phyloP scores from a whole-genome alignment of 2,888 invertebrate species.

The Venustoraphidia nigricollis region DNA sequence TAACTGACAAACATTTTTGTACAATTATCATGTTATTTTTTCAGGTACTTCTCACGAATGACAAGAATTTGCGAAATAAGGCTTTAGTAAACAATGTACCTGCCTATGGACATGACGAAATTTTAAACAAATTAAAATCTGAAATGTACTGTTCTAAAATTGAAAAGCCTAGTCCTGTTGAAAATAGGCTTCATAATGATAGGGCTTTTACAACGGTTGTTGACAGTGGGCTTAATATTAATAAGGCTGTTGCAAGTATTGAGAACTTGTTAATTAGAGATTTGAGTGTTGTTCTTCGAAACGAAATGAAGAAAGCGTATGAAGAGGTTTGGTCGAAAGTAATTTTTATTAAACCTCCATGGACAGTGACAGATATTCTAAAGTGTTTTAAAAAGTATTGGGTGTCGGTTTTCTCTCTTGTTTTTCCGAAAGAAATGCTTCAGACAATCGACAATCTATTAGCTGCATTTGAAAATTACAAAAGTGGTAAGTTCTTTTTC shows the following conservation, averaged over 20 bases:
- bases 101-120: conserved; percentile 17
- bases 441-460: conserved; percentile 18
- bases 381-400: conserved; percentile 41
- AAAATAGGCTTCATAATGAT: background rate
- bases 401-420: conserved; percentile 38
- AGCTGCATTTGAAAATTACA: conserved; percentile 12
- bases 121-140: conserved; percentile 14
- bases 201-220: too few relatives aligned
- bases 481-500: conserved; percentile 14
- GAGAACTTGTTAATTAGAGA: background rate
- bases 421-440: conserved; percentile 21
- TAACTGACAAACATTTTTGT: too few relatives aligned
- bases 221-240: background rate
- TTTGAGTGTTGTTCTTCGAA: conserved; percentile 24
- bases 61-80: conserved; percentile 41
- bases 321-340: conserved; percentile 36
- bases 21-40: too few relatives aligned
- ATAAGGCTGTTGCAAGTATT: background rate
- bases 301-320: conserved; percentile 40
- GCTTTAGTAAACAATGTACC: conserved; percentile 32
- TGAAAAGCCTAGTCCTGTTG: background rate
- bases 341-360: conserved; percentile 36
- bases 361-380: conserved; percentile 36
- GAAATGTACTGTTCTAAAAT: background rate
- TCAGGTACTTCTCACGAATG: conserved; percentile 35